These are phyloP conservation scores for Bombus pyrosoma DNA, from an alignment of 1,140 invertebrate species.

Conservation along the genomic window DNA sequence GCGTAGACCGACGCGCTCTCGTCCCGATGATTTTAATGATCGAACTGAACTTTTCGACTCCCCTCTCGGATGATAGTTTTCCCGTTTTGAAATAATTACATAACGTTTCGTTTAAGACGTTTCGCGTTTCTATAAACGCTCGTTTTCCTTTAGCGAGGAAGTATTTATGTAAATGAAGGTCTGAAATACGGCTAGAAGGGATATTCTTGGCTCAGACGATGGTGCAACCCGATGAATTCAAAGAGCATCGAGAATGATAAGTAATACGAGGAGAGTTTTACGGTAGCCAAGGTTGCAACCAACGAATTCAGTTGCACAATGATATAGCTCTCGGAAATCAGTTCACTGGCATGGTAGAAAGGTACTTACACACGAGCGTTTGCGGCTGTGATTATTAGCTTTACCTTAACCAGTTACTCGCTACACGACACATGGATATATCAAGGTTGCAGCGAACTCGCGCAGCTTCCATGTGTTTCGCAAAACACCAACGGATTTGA, in stretches of 20 bases:
- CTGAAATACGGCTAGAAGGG: not conserved
- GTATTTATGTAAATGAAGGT: constrained; percentile 4
- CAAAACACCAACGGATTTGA: constrained; percentile 14
- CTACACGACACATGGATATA: constrained; percentile 17
- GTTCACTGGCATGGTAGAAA: constrained; percentile 71
- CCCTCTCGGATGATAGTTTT: not conserved
- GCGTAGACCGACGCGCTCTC: not conserved
- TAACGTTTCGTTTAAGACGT: not conserved
- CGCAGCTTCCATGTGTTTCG: constrained; percentile 32
- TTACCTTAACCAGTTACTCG: constrained; percentile 62
- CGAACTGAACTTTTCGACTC: not conserved
- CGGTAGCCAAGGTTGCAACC: constrained; percentile 67
- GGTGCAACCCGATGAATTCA: not conserved
- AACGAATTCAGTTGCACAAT: constrained; percentile 72
- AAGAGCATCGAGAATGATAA: constrained; percentile 35
- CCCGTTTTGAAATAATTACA: not conserved
- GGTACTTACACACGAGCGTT: constrained; percentile 50
- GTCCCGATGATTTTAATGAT: not conserved
- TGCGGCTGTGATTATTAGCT: constrained; percentile 58
- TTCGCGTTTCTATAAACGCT: not conserved
- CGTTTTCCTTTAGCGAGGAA: not conserved
- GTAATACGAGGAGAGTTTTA: constrained; percentile 37
- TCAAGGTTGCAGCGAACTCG: constrained; percentile 63
- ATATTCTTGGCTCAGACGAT: not conserved
- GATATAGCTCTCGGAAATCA: constrained; percentile 63